Evolutionary conservation across 2,113 vertebrate genomes (phyloP).

Genomic region (Bubo scandiacus): DNA sequence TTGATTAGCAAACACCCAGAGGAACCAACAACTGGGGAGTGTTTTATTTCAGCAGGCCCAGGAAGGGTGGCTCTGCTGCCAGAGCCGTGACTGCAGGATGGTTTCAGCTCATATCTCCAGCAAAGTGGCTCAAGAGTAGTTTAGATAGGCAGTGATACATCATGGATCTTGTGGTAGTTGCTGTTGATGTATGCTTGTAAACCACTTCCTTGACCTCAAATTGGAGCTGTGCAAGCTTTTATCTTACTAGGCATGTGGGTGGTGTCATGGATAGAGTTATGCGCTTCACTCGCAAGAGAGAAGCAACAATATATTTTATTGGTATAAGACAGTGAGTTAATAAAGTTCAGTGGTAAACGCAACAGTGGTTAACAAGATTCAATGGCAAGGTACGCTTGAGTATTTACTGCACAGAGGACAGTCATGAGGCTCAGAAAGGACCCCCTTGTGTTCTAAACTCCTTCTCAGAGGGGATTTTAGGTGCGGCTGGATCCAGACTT

Average conservation of each 20-base stretch:
- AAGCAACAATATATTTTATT: neutral
- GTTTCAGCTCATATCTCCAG: neutral
- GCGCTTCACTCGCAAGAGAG: neutral
- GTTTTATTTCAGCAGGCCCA: accelerated
- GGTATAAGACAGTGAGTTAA: neutral
- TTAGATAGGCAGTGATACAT: neutral
- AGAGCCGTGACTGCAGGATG: neutral
- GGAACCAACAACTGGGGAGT: neutral
- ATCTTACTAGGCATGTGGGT: neutral
- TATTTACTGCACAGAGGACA: neutral
- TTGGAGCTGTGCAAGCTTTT: neutral
- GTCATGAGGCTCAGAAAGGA: neutral
- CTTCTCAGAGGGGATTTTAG: neutral
- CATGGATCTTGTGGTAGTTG: neutral
- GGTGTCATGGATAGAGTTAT: neutral
- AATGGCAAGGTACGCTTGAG: neutral
- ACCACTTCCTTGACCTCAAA: neutral
- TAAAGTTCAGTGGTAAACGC: neutral
- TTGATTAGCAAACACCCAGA: neutral
- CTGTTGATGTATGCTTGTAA: neutral
- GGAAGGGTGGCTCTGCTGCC: neutral
- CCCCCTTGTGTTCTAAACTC: neutral
- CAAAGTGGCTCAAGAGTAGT: neutral
- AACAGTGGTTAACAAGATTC: neutral
- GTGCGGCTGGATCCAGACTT: neutral